These are phyloP conservation scores for Lasioglossum vierecki DNA, from an alignment of 2,888 invertebrate species.

Conservation along the genomic window DNA sequence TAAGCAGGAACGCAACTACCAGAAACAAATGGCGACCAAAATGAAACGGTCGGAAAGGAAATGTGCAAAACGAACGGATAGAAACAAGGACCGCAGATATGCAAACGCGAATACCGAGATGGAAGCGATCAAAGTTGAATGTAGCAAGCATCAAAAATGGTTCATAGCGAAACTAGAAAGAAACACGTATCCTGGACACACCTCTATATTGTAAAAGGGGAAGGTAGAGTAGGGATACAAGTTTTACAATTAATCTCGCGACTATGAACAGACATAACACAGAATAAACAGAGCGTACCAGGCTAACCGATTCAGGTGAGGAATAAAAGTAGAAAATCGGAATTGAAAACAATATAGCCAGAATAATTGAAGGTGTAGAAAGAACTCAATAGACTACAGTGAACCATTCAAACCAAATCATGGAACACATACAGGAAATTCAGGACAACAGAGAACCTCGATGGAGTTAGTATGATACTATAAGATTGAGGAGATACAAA, in stretches of 20 bases:
- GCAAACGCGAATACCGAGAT: not conserved
- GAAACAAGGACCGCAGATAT: not conserved
- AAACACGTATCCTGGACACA: not conserved
- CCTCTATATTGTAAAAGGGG: not conserved
- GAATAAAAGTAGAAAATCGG: not conserved
- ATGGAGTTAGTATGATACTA: too few relatives aligned
- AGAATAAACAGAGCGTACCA: not conserved
- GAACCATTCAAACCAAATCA: not conserved
- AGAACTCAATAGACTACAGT: not conserved
- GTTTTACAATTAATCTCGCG: too few relatives aligned
- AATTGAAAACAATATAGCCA: not conserved
- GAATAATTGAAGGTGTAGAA: not conserved
- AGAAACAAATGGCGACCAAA: not conserved
- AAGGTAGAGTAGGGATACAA: too few relatives aligned
- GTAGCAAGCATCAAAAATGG: not conserved
- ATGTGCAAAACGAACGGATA: not conserved
- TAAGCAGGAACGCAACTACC: not conserved
- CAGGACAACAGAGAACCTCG: not conserved
- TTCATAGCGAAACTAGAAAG: not conserved
- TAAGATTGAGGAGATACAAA: not conserved
- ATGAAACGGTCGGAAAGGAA: not conserved
- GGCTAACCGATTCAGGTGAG: not conserved
- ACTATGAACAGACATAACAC: not conserved
- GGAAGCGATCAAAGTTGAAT: not conserved
- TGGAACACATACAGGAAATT: not conserved